These are phyloP conservation scores for Rhinolophus sinicus DNA, from an alignment of 2,113 vertebrate species.

Conservation along the genomic window DNA sequence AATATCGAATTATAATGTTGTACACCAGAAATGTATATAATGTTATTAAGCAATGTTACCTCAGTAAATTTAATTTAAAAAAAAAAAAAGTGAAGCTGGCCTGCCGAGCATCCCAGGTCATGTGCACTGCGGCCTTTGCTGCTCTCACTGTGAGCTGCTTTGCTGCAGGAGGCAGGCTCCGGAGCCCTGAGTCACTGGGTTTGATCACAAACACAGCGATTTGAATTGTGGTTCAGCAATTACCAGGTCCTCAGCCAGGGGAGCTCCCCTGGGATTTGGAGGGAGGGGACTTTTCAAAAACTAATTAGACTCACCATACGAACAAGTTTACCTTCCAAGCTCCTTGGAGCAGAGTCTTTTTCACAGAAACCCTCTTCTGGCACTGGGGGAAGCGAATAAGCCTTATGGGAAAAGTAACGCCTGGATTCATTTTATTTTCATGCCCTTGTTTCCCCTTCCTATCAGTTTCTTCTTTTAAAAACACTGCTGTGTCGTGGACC, in stretches of 20 bases:
- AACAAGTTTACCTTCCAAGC: neutral
- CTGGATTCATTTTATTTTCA: neutral
- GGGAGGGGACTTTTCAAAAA: neutral
- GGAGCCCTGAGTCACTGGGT: conserved; percentile 53
- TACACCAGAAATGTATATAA: neutral
- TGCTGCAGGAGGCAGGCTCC: conserved; percentile 55
- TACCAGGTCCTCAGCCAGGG: conserved; percentile 22
- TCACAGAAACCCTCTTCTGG: neutral
- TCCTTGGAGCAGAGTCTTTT: neutral
- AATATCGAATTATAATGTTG: neutral
- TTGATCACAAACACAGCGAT: conserved; percentile 53
- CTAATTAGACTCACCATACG: neutral
- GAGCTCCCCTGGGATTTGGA: neutral
- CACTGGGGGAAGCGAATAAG: neutral
- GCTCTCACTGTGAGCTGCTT: neutral
- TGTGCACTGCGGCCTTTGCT: neutral
- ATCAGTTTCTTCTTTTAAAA: neutral
- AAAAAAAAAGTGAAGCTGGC: neutral
- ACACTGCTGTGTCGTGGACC: neutral
- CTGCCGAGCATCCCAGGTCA: neutral
- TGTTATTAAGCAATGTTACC: too few relatives aligned
- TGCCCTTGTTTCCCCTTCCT: neutral
- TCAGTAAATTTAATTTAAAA: neutral
- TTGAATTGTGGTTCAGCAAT: conserved; percentile 55
- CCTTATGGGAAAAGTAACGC: neutral